A percentile compares a stretch with the other conserved stretches of the same genome.
Evolutionary conservation across 2,113 vertebrate species (phyloP).

Genomic region (Mionectes macconnelli): DNA sequence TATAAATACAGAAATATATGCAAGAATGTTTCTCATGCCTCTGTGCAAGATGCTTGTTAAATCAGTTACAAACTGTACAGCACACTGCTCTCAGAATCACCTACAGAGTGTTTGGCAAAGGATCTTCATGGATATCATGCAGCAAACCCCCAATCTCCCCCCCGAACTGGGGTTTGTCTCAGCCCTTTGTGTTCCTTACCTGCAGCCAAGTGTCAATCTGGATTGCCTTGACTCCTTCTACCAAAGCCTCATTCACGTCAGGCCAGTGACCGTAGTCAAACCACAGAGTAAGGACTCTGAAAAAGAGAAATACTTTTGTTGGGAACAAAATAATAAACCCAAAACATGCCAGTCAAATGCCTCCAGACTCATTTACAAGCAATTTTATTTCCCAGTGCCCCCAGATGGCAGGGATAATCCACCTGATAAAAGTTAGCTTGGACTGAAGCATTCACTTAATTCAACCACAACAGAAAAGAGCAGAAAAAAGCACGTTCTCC

Average conservation of each 20-base stretch:
- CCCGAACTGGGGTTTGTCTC: neutral
- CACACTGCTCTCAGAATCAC: neutral
- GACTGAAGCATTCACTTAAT: neutral
- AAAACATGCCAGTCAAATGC: neutral
- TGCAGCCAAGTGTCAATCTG: slow-evolving; percentile 99
- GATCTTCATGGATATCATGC: neutral
- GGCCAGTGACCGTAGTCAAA: slow-evolving; percentile 99
- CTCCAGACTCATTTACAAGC: neutral
- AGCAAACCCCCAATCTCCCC: neutral
- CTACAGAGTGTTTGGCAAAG: neutral
- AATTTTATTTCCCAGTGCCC: neutral
- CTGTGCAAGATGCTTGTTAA: neutral
- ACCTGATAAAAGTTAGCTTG: neutral
- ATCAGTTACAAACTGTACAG: neutral
- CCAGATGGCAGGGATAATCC: neutral
- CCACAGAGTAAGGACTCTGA: slow-evolving; percentile 96
- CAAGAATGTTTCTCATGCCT: neutral
- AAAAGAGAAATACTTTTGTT: neutral
- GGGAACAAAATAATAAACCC: neutral
- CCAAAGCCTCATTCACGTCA: slow-evolving; percentile 95
- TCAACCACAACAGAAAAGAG: neutral
- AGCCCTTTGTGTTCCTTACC: slow-evolving; percentile 68
- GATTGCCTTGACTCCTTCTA: slow-evolving; percentile 98
- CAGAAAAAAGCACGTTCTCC: neutral
- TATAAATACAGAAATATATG: neutral